phyloP scores from a whole-genome alignment of 2,888 invertebrate species.

The Drosophila anceps region DNA sequence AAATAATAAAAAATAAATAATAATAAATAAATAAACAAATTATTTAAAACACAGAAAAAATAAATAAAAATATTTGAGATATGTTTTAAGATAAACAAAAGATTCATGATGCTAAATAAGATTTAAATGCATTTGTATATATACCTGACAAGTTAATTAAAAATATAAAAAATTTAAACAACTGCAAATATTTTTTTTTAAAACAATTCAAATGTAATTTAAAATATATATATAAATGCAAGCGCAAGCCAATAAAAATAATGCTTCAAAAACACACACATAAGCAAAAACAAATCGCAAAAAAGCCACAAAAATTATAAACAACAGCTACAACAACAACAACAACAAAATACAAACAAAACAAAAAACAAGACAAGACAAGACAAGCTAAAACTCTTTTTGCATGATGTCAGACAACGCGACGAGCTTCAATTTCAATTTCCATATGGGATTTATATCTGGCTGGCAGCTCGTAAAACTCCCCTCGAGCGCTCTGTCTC shows the following conservation, averaged over 20 bases:
- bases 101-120: not conserved
- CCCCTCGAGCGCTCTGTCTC: not conserved
- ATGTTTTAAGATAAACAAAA: not conserved
- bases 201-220: not conserved
- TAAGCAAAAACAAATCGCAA: constrained; percentile 1
- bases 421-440: constrained; percentile 38
- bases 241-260: constrained; percentile 27
- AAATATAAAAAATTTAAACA: not conserved
- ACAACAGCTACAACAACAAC: constrained; percentile 5
- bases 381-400: constrained; percentile 34
- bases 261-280: not conserved
- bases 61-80: not conserved
- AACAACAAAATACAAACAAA: constrained; percentile 2
- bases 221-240: constrained; percentile 11
- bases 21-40: not conserved
- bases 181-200: not conserved
- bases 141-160: not conserved
- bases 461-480: not conserved
- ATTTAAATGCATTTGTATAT: not conserved
- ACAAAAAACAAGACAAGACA: constrained; percentile 2
- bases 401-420: constrained; percentile 66
- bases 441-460: constrained; percentile 51
- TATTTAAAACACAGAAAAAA: not conserved
- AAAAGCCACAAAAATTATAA: not conserved
- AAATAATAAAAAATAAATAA: not conserved